A percentile compares a stretch with the other conserved stretches of the same genome.
Conservation (phyloP, 2,797 vertebrate genomes). For the Calcarius lapponicus region DNA sequence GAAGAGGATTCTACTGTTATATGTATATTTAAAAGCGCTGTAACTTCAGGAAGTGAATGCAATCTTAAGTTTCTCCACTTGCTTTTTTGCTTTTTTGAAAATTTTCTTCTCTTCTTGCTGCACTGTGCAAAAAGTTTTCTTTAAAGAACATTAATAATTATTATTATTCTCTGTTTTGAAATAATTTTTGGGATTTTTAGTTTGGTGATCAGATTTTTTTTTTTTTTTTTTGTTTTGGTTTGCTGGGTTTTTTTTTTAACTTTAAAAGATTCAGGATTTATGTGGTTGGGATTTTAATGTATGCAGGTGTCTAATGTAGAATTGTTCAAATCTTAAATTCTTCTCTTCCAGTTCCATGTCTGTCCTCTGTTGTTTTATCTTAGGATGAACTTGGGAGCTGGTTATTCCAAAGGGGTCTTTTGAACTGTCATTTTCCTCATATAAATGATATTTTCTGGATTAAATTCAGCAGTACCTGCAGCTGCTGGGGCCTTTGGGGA, state of each 20-base stretch:
- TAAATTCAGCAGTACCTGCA: background rate
- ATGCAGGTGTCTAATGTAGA: background rate
- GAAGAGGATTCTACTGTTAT: background rate
- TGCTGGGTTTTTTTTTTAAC: background rate
- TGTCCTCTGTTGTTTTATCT: background rate
- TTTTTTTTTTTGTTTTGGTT: background rate
- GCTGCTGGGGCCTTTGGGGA: background rate
- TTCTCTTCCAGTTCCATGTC: background rate
- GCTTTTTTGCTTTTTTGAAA: background rate
- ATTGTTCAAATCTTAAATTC: background rate
- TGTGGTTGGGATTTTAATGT: background rate
- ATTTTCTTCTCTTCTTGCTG: background rate
- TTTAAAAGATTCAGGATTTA: background rate
- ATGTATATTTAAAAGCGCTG: fast-evolving
- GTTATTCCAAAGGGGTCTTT: background rate
- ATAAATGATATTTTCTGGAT: background rate
- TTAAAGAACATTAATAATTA: background rate
- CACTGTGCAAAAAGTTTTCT: background rate
- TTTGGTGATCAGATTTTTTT: background rate
- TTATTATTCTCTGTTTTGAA: background rate
- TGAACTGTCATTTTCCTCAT: background rate
- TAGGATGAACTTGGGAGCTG: background rate
- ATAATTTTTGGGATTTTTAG: background rate
- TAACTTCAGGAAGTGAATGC: background rate
- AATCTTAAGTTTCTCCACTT: background rate